A percentile compares a stretch with the other conserved stretches of the same genome.
Evolutionary conservation across 2,888 invertebrate species (phyloP).

Genomic region (Acanthacorydalis orientalis): DNA sequence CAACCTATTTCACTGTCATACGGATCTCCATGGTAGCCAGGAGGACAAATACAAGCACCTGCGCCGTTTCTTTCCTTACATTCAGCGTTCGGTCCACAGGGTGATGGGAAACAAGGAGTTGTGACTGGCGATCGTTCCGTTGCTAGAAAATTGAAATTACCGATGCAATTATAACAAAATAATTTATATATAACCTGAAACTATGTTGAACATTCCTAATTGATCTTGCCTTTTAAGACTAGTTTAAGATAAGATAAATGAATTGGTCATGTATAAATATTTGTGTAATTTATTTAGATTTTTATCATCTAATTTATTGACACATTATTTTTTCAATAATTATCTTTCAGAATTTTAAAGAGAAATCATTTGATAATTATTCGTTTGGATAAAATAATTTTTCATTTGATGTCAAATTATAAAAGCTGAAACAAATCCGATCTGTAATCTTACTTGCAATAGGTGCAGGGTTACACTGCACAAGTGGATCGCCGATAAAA

Average conservation of each 20-base stretch:
- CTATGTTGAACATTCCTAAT: slow-evolving; percentile 1
- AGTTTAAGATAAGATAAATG: too few species aligned
- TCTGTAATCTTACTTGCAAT: slow-evolving; percentile 20
- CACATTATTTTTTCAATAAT: too few species aligned
- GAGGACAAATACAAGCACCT: slow-evolving; percentile 68
- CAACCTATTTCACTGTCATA: slow-evolving; percentile 52
- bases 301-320: too few species aligned
- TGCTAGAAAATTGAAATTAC: slow-evolving; percentile 25
- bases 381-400: too few species aligned
- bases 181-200: slow-evolving; percentile 8
- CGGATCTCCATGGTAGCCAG: slow-evolving; percentile 68
- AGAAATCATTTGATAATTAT: too few species aligned
- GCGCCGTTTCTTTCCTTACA: slow-evolving; percentile 69
- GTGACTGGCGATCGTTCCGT: slow-evolving; percentile 43
- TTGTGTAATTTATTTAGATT: too few species aligned
- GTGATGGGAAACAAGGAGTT: slow-evolving; percentile 69
- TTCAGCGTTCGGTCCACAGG: slow-evolving; percentile 73
- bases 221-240: too few species aligned
- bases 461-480: slow-evolving; percentile 13
- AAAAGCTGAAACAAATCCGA: not conserved
- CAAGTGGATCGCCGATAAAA: slow-evolving; percentile 50
- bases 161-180: not conserved
- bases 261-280: too few species aligned
- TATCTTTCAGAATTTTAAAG: too few species aligned
- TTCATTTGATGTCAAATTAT: too few species aligned